These are phyloP conservation scores for Trochalopteron elliotii DNA, from an alignment of 2,113 vertebrate species.

Conservation along the genomic window DNA sequence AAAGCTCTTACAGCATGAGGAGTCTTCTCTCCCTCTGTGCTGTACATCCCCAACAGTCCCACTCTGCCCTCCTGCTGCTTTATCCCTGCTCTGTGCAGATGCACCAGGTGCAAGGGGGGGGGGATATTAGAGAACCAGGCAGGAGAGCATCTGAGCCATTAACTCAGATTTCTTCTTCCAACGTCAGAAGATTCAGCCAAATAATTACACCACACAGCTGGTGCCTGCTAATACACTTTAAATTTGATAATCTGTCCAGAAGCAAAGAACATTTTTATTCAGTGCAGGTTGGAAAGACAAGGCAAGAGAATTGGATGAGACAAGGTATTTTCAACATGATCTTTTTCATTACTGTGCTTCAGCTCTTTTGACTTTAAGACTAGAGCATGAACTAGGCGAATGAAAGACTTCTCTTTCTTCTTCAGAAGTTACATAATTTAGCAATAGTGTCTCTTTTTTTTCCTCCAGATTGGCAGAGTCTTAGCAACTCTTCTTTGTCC, in stretches of 20 bases:
- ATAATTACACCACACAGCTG: conserved; percentile 67
- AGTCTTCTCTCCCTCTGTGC: background rate
- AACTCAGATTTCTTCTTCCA: conserved; percentile 41
- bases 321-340: conserved; percentile 6
- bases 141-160: conserved; percentile 40
- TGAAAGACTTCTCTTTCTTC: background rate
- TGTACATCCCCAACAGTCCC: background rate
- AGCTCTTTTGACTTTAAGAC: conserved; percentile 17
- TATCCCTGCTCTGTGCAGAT: background rate
- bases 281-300: background rate
- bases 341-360: conserved; percentile 6
- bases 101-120: conserved; percentile 20
- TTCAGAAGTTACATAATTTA: conserved; percentile 6
- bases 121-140: background rate
- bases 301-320: conserved; percentile 36
- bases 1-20: background rate
- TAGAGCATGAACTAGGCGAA: background rate
- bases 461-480: background rate
- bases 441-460: background rate
- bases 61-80: conserved; percentile 33
- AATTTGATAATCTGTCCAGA: conserved; percentile 60
- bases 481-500: conserved; percentile 17
- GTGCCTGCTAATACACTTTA: conserved; percentile 54
- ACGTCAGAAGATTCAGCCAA: conserved; percentile 29
- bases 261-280: conserved; percentile 37